These are phyloP conservation scores for Himalopsyche tibetana DNA, from an alignment of 2,888 invertebrate genomes.

Conservation along the genomic window DNA sequence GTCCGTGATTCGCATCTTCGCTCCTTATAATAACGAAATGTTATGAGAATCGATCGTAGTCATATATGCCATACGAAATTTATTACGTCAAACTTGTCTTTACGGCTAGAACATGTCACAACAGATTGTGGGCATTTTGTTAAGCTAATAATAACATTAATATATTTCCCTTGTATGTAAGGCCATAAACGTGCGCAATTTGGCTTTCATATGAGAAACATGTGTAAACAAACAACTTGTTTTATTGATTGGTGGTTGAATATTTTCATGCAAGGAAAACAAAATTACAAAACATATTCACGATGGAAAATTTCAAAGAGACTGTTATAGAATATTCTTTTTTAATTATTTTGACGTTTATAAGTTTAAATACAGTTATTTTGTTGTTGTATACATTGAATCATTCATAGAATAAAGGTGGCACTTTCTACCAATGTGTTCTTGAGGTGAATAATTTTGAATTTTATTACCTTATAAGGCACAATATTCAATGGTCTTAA, in stretches of 20 bases:
- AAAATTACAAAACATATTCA: no score
- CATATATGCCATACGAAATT: neutral
- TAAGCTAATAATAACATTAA: constrained; percentile 13
- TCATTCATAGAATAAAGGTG: no score
- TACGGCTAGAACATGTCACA: constrained; percentile 17
- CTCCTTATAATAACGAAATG: constrained; percentile 11
- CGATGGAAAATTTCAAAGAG: no score
- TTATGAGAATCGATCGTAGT: neutral
- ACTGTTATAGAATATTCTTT: no score
- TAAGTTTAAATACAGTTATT: no score
- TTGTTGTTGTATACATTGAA: no score
- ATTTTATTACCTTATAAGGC: no score
- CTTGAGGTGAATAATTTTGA: no score
- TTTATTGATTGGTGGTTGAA: neutral
- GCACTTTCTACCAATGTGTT: no score
- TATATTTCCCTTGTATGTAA: neutral
- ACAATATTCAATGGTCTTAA: no score
- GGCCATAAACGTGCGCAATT: neutral
- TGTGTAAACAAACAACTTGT: neutral
- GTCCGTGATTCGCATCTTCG: neutral
- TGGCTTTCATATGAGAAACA: neutral
- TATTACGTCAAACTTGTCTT: constrained; percentile 31
- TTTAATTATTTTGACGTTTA: no score
- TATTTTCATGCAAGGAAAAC: neutral
- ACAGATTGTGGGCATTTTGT: constrained; percentile 20